Percentiles rank a stretch among this genome's conserved stretches.
Conservation (phyloP, 2,113 vertebrate genomes). For the Gambusia affinis region DNA sequence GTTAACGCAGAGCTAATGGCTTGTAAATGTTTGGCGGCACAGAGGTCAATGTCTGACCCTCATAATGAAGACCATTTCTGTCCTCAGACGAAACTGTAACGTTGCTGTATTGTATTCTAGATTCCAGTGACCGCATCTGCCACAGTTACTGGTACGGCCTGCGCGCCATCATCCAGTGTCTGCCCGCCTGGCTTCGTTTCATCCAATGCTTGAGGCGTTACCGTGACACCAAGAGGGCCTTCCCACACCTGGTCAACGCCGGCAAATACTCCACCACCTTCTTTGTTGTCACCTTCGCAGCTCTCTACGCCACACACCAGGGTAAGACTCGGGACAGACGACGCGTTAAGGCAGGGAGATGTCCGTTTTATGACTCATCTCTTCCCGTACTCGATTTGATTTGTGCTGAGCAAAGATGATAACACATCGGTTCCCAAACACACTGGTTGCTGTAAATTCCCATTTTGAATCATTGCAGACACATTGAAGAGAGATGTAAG, state of each 20-base stretch:
- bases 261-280: constrained; percentile 99
- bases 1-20: constrained; percentile 59
- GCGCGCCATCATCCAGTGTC: constrained; percentile 95
- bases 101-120: constrained; percentile 30
- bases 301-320: constrained; percentile 92
- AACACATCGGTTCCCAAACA: neutral
- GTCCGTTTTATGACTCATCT: neutral
- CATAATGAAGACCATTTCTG: constrained; percentile 37
- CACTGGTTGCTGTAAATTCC: neutral
- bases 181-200: constrained; percentile 98
- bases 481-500: neutral
- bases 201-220: constrained; percentile 98
- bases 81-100: neutral
- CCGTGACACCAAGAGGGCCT: constrained; percentile 95
- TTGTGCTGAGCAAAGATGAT: neutral
- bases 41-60: constrained; percentile 42
- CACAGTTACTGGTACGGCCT: constrained; percentile 94
- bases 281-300: constrained; percentile 96
- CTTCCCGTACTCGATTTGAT: neutral
- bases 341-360: neutral
- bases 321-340: constrained; percentile 78
- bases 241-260: constrained; percentile 96
- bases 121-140: constrained; percentile 71
- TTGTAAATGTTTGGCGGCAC: constrained; percentile 37
- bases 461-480: constrained; percentile 7